Base-by-base conservation (phyloP, 37 sponge, comb jelly and placozoan genomes). In the Aplysina aerophoba region DNA sequence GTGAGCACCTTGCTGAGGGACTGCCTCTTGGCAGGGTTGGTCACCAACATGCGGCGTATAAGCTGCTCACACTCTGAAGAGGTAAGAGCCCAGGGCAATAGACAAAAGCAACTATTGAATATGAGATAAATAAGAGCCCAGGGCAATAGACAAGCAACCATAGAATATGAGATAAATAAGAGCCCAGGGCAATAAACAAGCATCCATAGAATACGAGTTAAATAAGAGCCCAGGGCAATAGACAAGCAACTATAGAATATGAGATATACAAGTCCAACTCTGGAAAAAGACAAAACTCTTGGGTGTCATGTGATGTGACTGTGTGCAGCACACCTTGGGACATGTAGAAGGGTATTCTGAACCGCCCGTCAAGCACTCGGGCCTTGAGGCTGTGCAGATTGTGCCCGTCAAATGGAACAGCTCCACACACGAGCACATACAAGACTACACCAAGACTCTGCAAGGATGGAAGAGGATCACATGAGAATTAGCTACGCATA, bases 371-470 rank as follows among this genome's bases (percentile, higher is more conserved):
- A 37, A 98, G 77, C 0, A 98, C 99, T 53, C 96, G 81, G 13
- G 81, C 83, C 80, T 92, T 83, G 34, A 98, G 81, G 74, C 91
- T 81, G 59, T 90, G 93, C 0, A 98, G 88, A 82, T 96, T 96
- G 28, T 88, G 80, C 4, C 99, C 99, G 62, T 98, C 97, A 92
- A 98, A 98, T 0, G 99, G 99, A 16, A 98, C 77, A 27, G 91
- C 94, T 11, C 99, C 99, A 87, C 93, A 92, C 30, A 98, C 99
- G 87, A 98, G 87, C 66, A 96, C 97, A 81, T 98, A 98, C 75
- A 98, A 80, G 33, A 98, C 99, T 13, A 98, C 99, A 54, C 99
- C 99, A 2, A 96, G 89, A 87, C 97, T 96, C 99, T 98, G 90
- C 15, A 11, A 68, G 34, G 74, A 24, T 16, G 36, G 35, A 27